Evolutionary conservation across 2,797 vertebrate genomes (phyloP).

Genomic region (Champsocephalus esox): DNA sequence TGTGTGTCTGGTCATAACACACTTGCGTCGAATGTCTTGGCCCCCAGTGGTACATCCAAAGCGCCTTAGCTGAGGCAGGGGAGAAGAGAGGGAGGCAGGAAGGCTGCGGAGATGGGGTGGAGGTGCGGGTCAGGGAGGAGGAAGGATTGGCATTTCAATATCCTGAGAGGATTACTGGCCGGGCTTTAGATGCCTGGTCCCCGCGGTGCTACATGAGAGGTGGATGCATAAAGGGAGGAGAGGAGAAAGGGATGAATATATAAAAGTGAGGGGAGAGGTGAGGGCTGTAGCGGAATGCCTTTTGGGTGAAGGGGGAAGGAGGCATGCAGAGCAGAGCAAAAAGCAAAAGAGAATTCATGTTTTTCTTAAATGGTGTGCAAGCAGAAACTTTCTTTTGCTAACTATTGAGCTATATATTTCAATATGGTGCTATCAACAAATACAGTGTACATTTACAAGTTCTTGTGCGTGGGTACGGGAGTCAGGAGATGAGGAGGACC

Average conservation of each 20-base stretch:
- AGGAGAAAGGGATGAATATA: constrained; percentile 47
- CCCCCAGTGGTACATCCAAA: constrained; percentile 67
- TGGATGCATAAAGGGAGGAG: constrained; percentile 59
- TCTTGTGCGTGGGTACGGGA: constrained; percentile 4
- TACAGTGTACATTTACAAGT: constrained; percentile 2
- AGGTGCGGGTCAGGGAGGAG: constrained; percentile 69
- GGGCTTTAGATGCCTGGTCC: constrained; percentile 74
- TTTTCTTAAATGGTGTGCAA: constrained; percentile 3
- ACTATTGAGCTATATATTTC: neutral
- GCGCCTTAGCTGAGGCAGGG: constrained; percentile 68
- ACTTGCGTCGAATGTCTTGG: constrained; percentile 48
- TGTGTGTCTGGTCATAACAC: constrained; percentile 31
- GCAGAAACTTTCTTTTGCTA: neutral
- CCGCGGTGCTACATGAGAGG: constrained; percentile 68
- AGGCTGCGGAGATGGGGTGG: constrained; percentile 58
- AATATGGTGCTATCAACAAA: constrained; percentile 10
- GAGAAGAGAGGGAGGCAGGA: constrained; percentile 57
- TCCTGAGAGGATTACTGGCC: constrained; percentile 82
- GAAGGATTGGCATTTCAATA: constrained; percentile 85
- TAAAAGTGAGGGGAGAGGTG: constrained; percentile 50
- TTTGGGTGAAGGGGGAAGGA: constrained; percentile 19
- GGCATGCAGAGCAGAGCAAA: neutral
- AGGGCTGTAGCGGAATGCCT: constrained; percentile 34
- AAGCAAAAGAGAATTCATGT: constrained; percentile 4
- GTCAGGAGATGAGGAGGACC: constrained; percentile 11